phyloP scores from a whole-genome alignment of 2,888 invertebrate genomes.

The Andrena haemorrhoa region DNA sequence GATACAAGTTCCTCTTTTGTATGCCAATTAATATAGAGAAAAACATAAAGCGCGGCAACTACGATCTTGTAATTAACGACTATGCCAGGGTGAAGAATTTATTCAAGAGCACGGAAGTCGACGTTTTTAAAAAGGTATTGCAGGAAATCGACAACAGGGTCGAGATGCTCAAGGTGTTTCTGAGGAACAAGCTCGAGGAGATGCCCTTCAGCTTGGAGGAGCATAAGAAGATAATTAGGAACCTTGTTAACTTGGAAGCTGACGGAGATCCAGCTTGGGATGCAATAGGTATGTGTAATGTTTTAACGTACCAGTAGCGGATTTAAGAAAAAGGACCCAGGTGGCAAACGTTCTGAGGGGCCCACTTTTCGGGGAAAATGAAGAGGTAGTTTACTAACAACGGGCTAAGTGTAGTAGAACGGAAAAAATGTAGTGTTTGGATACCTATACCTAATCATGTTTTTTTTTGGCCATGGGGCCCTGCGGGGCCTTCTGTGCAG shows the following conservation, averaged over 20 bases:
- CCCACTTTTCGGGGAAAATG: too few relatives aligned
- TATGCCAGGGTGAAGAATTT: constrained; percentile 98
- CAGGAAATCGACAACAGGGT: constrained; percentile 96
- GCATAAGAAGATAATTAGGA: constrained; percentile 96
- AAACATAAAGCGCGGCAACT: constrained; percentile 97
- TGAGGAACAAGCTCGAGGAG: constrained; percentile 93
- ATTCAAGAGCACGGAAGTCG: constrained; percentile 96
- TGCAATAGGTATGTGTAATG: constrained; percentile 87
- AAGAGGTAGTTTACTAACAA: too few relatives aligned
- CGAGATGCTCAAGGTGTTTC: constrained; percentile 91
- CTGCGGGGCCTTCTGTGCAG: too few relatives aligned
- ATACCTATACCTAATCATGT: too few relatives aligned
- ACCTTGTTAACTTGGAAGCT: constrained; percentile 91
- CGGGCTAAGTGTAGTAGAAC: too few relatives aligned
- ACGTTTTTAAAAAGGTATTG: constrained; percentile 95
- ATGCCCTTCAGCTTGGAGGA: constrained; percentile 97
- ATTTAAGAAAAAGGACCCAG: too few relatives aligned
- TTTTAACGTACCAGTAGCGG: neutral
- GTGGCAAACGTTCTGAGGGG: too few relatives aligned
- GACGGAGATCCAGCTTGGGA: constrained; percentile 98
- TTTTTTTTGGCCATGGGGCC: too few relatives aligned
- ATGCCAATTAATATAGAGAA: constrained; percentile 97
- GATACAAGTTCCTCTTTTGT: constrained; percentile 98
- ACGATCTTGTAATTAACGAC: constrained; percentile 98
- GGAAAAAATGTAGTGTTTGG: too few relatives aligned